Evolutionary conservation across 2,797 vertebrate species (phyloP), one percentile per base, ranked within the genome.

Genomic region (Cheirogaleus major): DNA sequence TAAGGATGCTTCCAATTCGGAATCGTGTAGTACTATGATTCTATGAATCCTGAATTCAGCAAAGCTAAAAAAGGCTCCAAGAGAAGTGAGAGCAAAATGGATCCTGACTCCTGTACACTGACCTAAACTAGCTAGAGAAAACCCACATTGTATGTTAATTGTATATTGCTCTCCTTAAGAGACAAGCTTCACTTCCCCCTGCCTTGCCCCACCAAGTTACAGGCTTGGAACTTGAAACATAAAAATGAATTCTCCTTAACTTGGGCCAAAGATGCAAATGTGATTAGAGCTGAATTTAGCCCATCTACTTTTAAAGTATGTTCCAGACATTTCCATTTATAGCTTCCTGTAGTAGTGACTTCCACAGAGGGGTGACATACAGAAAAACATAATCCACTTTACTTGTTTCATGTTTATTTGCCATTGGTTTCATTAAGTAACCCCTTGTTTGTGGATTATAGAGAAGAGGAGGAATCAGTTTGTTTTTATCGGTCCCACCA

Each of bases 401-500:
- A 83, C 13, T 80, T 72, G 18, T 76, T 79, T 89, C 43, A 45
- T 81, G 20, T 96, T 65, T 93, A 88, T 96, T 87, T 96, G 85
- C 81, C 59, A 41, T 84, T 84, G 35, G 43, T 93, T 97, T 90
- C 85, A 96, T 41, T 70, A 57, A 92, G 59, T 86, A 87, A 95
- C 48, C n/a, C 20, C 67, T 81, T 85, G 22, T 95, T 94, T 95
- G 70, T 93, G 63, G 35, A 78, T 91, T 92, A 70, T n/a, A 89
- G 57, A 83, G 69, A 91, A 95, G 63, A 70, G 61, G 57, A 96
- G 27, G 65, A 93, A 32, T 82, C 32, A 23, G 14, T 67, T 92
- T 27, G 23, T 61, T 91, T 95, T 93, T 95, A 82, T 79, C 91
- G 79, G 15, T 79, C 67, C 22, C 69, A 95, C 69, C 89, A 83